phyloP scores from a whole-genome alignment of 1,140 invertebrate species.

The Brachionus sp. region DNA sequence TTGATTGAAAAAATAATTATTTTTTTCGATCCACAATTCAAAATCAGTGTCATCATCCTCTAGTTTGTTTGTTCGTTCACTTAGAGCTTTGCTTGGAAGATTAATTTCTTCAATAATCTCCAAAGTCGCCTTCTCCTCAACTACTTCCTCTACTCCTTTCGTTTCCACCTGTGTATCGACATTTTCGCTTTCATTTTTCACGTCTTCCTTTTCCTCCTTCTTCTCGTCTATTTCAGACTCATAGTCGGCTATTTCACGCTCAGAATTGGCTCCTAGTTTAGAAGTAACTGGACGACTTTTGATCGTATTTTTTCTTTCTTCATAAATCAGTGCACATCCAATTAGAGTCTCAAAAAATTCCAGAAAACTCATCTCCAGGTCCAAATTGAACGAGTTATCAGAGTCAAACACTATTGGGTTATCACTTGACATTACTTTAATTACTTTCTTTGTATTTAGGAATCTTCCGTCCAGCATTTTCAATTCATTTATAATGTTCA shows the following conservation, averaged over 20 bases:
- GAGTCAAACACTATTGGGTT: constrained; percentile 55
- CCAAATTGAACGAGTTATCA: constrained; percentile 56
- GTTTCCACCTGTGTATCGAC: neutral
- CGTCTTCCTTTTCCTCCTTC: neutral
- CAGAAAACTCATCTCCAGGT: constrained; percentile 59
- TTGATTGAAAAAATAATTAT: constrained; percentile 32
- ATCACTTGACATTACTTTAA: constrained; percentile 53
- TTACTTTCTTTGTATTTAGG: constrained; percentile 52
- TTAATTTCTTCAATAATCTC: neutral
- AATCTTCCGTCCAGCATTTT: constrained; percentile 54
- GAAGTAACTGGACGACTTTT: neutral
- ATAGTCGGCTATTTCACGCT: neutral
- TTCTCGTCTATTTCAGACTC: neutral
- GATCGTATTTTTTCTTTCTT: neutral
- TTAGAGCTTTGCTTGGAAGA: neutral
- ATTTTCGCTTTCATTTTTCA: neutral
- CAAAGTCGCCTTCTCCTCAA: neutral
- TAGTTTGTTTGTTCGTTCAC: neutral
- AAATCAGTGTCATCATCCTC: neutral
- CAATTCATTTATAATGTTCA: constrained; percentile 52
- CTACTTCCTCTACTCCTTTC: neutral
- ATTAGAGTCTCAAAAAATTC: constrained; percentile 59
- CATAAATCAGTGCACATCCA: constrained; percentile 51
- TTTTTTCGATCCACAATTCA: constrained; percentile 27
- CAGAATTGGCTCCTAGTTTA: neutral